phyloP scores from a whole-genome alignment of 35 echinoderm and acorn worm genomes.

The Anneissia japonica region DNA sequence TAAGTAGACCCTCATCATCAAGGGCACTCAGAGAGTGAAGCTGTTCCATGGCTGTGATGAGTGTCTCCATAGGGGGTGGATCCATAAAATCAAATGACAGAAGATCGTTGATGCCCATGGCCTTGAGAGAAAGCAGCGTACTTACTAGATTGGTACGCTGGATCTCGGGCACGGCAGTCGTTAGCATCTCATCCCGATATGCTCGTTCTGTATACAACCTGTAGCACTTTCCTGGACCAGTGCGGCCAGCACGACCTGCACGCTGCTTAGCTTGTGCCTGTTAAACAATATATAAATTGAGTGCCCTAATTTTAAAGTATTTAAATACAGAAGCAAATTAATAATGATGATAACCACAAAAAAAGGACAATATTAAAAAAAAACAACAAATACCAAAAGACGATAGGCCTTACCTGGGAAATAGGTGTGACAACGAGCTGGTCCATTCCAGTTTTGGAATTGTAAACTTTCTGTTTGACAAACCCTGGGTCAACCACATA shows the following conservation, averaged over 20 bases:
- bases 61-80: slow-evolving; percentile 88
- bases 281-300: background rate
- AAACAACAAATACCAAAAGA: background rate
- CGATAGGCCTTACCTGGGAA: slow-evolving; percentile 62
- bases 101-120: slow-evolving; percentile 99
- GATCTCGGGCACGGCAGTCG: slow-evolving; percentile 95
- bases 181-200: slow-evolving; percentile 97
- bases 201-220: slow-evolving; percentile 92
- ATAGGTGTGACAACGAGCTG: slow-evolving; percentile 98
- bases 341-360: too few relatives aligned
- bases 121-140: slow-evolving; percentile 76
- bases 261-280: slow-evolving; percentile 96
- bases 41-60: slow-evolving; percentile 99
- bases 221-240: slow-evolving; percentile 90
- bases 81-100: slow-evolving; percentile 99
- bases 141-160: slow-evolving; percentile 94
- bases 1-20: slow-evolving; percentile 94
- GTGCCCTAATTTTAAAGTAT: background rate
- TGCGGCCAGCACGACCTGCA: slow-evolving; percentile 73
- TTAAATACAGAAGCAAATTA: too few relatives aligned
- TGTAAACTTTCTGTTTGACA: slow-evolving; percentile 93
- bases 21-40: slow-evolving; percentile 91
- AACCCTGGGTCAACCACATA: slow-evolving; percentile 99
- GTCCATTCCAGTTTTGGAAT: slow-evolving; percentile 96
- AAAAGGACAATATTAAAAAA: too few relatives aligned